Evolutionary conservation across 2,113 vertebrate genomes (phyloP).

Genomic region (Egretta garzetta): DNA sequence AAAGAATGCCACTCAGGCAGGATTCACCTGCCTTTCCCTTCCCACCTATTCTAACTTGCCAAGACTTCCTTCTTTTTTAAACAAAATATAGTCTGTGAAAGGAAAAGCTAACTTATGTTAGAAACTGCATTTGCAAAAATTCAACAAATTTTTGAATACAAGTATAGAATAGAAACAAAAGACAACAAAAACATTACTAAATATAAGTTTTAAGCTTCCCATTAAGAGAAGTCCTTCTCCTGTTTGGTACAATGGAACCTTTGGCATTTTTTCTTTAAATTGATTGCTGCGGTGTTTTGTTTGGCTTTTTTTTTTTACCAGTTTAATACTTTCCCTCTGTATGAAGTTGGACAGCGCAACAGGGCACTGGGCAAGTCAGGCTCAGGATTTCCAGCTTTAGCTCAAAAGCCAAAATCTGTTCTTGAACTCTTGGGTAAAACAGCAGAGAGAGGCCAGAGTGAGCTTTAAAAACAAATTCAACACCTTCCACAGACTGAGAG

Average conservation of each 20-base stretch:
- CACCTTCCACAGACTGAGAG: not conserved
- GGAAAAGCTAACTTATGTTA: not conserved
- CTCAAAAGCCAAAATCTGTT: constrained; percentile 4
- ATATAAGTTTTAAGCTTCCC: not conserved
- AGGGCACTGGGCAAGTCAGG: not conserved
- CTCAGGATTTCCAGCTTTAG: not conserved
- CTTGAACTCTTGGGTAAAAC: not conserved
- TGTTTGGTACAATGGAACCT: not conserved
- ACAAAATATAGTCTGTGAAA: not conserved
- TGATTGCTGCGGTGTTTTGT: not conserved
- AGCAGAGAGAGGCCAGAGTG: not conserved
- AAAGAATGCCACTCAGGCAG: not conserved
- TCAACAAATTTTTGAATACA: not conserved
- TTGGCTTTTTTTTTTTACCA: not conserved
- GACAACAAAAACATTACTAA: not conserved
- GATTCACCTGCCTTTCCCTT: not conserved
- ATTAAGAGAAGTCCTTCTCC: not conserved
- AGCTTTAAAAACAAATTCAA: constrained; percentile 22
- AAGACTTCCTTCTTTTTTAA: not conserved
- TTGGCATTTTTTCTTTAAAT: not conserved
- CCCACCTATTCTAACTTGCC: not conserved
- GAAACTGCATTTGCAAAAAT: not conserved
- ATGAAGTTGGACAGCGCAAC: not conserved
- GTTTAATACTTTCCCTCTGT: not conserved
- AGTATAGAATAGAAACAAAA: not conserved